Evolutionary conservation across 2,797 vertebrate species (phyloP).

Genomic region (Siniperca obscura): DNA sequence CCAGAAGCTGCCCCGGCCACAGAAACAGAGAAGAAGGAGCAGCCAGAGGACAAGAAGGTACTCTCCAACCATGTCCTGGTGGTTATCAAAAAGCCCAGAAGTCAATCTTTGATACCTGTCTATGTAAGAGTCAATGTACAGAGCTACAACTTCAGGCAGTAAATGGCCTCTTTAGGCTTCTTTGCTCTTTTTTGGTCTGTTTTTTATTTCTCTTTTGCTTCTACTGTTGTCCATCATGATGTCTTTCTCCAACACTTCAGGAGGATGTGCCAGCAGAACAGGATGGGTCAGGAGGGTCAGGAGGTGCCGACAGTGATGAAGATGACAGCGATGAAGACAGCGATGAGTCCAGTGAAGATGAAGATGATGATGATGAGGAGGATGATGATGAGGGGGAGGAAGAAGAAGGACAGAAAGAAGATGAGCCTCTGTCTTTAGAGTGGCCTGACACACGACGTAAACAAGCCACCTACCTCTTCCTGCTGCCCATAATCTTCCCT

Average conservation of each 20-base stretch:
- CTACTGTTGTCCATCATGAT: neutral
- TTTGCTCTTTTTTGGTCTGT: neutral
- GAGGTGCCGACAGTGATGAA: slow-evolving; percentile 70
- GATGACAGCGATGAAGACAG: slow-evolving; percentile 69
- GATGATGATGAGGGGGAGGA: slow-evolving; percentile 60
- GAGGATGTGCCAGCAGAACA: slow-evolving; percentile 70
- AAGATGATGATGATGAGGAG: slow-evolving; percentile 75
- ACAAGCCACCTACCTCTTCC: slow-evolving; percentile 92
- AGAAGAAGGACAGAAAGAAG: slow-evolving; percentile 77
- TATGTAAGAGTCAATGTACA: slow-evolving; percentile 64
- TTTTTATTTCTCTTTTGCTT: slow-evolving; percentile 6
- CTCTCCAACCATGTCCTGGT: slow-evolving; percentile 48
- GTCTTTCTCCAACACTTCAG: slow-evolving; percentile 40
- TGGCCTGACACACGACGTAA: slow-evolving; percentile 92
- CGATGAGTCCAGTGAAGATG: slow-evolving; percentile 76
- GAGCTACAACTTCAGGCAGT: slow-evolving; percentile 7
- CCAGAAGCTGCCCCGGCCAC: slow-evolving; percentile 47
- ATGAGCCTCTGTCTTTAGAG: slow-evolving; percentile 92
- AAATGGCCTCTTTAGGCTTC: neutral
- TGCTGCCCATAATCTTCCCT: slow-evolving; percentile 94
- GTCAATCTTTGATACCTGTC: slow-evolving; percentile 75
- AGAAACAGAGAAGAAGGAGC: slow-evolving; percentile 64
- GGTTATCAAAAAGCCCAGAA: slow-evolving; percentile 72
- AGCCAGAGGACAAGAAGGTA: slow-evolving; percentile 78
- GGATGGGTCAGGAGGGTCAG: slow-evolving; percentile 69